Conservation (phyloP, 2,888 invertebrate genomes). For the Molorchus minor region DNA sequence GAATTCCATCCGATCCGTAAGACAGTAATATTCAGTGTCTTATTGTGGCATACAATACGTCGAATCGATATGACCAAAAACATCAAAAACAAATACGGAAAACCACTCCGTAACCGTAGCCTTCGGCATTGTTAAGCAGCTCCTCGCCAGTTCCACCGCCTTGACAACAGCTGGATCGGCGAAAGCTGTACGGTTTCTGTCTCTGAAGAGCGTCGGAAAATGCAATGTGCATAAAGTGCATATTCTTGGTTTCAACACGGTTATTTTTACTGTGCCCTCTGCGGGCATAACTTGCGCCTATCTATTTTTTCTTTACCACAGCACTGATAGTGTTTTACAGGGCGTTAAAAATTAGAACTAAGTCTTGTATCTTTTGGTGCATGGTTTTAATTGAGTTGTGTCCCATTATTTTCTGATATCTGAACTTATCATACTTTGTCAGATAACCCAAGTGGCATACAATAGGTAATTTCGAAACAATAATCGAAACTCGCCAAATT, state of each 20-base stretch:
- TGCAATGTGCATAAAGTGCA: slow-evolving; percentile 27
- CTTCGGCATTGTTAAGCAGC: slow-evolving; percentile 18
- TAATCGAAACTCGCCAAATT: too few species aligned
- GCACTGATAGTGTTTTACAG: too few species aligned
- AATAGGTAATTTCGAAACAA: too few species aligned
- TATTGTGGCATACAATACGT: not conserved
- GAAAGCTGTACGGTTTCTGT: slow-evolving; percentile 22
- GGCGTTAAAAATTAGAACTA: too few species aligned
- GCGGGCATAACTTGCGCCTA: slow-evolving; percentile 22
- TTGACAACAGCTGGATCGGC: slow-evolving; percentile 16
- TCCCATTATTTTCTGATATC: too few species aligned
- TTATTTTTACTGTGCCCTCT: slow-evolving; percentile 22
- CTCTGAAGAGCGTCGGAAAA: slow-evolving; percentile 18
- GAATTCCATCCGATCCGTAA: not conserved
- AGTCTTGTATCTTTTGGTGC: too few species aligned
- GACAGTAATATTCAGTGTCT: not conserved
- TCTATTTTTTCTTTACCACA: slow-evolving; percentile 17
- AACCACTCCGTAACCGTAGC: not conserved
- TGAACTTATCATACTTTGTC: too few species aligned
- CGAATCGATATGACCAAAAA: slow-evolving; percentile 2
- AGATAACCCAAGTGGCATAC: too few species aligned
- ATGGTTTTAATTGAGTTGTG: too few species aligned
- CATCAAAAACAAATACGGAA: not conserved
- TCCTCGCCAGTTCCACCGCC: slow-evolving; percentile 8
- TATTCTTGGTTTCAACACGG: slow-evolving; percentile 28